Base-by-base conservation (phyloP, 2,888 invertebrate genomes). In the Eupithecia tripunctaria region DNA sequence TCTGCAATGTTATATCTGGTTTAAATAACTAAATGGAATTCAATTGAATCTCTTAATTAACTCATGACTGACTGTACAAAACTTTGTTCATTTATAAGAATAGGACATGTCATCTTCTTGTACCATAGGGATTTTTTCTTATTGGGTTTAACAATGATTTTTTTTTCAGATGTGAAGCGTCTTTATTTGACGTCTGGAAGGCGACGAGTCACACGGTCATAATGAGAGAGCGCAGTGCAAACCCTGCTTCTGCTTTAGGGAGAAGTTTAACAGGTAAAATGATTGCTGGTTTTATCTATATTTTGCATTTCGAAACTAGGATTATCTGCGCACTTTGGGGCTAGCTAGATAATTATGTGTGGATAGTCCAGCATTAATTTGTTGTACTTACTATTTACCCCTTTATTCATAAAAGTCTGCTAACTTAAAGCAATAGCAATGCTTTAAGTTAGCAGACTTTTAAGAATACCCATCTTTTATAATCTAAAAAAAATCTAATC, bases 151-250 rank as follows among this genome's bases (percentile, higher is more conserved):
- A 15, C 1, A 41, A 15, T 41, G 15, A 4, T 32, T 10, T 62
- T 65, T 68, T 38, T 73, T 86, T 86, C 80, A 95, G 96, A 73
- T 96, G 96, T 85, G 95, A 96, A 86, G 96, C 96, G 43, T 93
- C 95, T n/a, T 92, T 96, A 80, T 96, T 95, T 82, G 95, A 95
- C 79, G 91, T 96, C 74, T 96, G 96, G 93, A 95, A 95, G 79
- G 94, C 95, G 71, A 94, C 95, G 67, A 96, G 96, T 83, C 91
- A 95, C 77, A 96, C 95, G 68, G 86, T 96, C 73, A 95, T 95
- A 64, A 89, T 96, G 72, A 91, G 94, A 63, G 96, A 96, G 74
- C 95, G 96, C 73, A 95, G 95, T 32, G 95, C 95, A 0, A 96
- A 95, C 74, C 95, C 96, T 6, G 96, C 96, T 3, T 96, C 96